Evolutionary conservation across 2,113 vertebrate genomes (phyloP), one percentile per base, ranked within the genome.

Genomic region (Nycticebus coucang): DNA sequence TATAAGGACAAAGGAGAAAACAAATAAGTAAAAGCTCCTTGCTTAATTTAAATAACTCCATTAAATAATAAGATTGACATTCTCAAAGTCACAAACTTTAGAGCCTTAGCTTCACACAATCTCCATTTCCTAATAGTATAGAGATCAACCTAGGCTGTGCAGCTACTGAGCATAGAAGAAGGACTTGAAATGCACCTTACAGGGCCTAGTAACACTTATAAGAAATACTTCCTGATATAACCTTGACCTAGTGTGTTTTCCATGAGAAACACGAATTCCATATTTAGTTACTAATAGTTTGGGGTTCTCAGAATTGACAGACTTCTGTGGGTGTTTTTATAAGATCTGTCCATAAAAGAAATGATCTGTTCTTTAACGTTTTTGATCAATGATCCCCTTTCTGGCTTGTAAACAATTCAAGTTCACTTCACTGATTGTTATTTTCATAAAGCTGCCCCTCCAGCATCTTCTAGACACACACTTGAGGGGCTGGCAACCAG

Each of bases 241-340:
- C 19, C 0, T 90, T 96, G 66, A 93, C 71, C 35, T 89, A 62
- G 57, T 35, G 69, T 18, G 14, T 35, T 53, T 88, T 72, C 35
- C 59, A 85, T 45, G 78, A 45, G 82, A 93, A 91, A 74, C 14
- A 87, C 11, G 74, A 69, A 84, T 37, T 50, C 24, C 10, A 1
- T 8, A 69, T 41, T 86, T 84, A 80, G n/a, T 91, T 71, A 57
- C 53, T n/a, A 80, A 30, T 53, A 69, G 79, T 66, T 79, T 81
- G 14, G 45, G 55, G 30, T 87, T 93, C 59, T 87, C 37, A 81
- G 87, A 92, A 97, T 69, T 94, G 21, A 88, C 68, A 35, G 13
- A 50, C 37, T 90, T 94, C 87, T 26, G 26, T 50, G 17, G 62
- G 50, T 50, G 18, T 19, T n/a, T 87, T 69, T 77, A 62, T 93